A percentile compares a stretch with the other conserved stretches of the same genome.
Conservation (phyloP, 2,888 invertebrate genomes). For the Folsomia candida region DNA sequence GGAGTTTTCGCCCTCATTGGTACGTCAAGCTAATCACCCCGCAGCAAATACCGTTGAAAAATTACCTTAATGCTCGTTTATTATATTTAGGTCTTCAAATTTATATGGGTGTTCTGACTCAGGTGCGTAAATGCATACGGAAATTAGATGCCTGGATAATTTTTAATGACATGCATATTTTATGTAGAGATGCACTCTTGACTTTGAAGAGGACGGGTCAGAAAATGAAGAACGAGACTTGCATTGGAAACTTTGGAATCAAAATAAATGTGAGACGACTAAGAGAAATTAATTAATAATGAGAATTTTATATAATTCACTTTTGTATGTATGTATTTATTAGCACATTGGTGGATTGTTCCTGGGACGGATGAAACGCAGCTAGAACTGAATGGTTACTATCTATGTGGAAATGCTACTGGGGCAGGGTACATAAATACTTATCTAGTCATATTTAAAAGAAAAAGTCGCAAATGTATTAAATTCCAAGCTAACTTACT, state of each 20-base stretch:
- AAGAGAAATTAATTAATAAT: too few relatives aligned
- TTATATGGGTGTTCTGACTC: conserved; percentile 95
- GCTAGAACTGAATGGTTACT: conserved; percentile 15
- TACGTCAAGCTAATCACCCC: too few relatives aligned
- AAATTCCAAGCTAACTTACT: too few relatives aligned
- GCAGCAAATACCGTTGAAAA: too few relatives aligned
- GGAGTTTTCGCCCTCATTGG: conserved; percentile 98
- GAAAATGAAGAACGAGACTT: not conserved
- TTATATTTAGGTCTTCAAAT: conserved; percentile 97
- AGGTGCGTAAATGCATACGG: conserved; percentile 91
- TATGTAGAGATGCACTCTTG: conserved; percentile 2
- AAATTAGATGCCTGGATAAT: too few relatives aligned
- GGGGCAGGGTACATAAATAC: conserved; percentile 11
- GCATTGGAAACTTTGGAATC: conserved; percentile 17
- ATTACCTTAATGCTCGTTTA: too few relatives aligned
- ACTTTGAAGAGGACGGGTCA: conserved; percentile 61
- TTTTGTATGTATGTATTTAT: too few relatives aligned
- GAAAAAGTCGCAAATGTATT: not conserved
- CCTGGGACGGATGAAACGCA: conserved; percentile 12
- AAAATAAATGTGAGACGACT: conserved; percentile 10
- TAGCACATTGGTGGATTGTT: conserved; percentile 9
- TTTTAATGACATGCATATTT: not conserved
- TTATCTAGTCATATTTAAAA: not conserved
- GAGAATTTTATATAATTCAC: too few relatives aligned
- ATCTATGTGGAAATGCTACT: conserved; percentile 1